Percentiles rank a stretch among this genome's conserved stretches.
Evolutionary conservation across 2,888 invertebrate genomes (phyloP).

Genomic region (Cecidostiba fungosa): DNA sequence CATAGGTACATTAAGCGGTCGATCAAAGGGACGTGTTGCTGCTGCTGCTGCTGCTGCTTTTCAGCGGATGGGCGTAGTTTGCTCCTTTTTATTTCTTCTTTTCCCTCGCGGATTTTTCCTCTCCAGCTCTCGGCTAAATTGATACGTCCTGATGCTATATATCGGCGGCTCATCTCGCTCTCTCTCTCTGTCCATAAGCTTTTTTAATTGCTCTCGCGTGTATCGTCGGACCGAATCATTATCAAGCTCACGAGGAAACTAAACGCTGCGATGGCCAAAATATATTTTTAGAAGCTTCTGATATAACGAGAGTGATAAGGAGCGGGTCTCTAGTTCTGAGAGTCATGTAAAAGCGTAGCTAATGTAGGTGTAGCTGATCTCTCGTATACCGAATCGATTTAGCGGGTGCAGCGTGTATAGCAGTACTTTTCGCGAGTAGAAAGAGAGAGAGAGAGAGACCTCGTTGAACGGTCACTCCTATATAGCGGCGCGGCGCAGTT

Average conservation of each 20-base stretch:
- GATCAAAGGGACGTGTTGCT: constrained; percentile 74
- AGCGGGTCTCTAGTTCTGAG: neutral
- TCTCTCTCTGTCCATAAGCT: neutral
- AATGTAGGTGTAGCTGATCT: neutral
- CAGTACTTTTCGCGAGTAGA: constrained; percentile 9
- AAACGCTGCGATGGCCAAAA: neutral
- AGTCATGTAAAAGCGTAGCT: neutral
- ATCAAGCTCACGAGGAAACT: neutral
- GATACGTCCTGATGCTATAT: neutral
- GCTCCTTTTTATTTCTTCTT: neutral
- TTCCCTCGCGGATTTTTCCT: neutral
- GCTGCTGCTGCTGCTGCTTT: constrained; percentile 55
- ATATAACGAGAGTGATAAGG: neutral
- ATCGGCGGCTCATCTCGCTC: neutral
- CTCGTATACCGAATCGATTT: neutral
- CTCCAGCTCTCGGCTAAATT: neutral
- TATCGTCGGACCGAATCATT: neutral
- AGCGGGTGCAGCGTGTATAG: neutral
- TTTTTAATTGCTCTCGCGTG: neutral
- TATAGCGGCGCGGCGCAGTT: constrained; percentile 61
- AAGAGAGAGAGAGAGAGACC: neutral
- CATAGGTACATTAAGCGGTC: constrained; percentile 73
- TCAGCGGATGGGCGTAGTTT: neutral
- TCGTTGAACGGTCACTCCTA: neutral
- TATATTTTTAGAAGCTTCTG: neutral